Conservation (phyloP, 2,888 invertebrate genomes). For the Nemurella pictetii region DNA sequence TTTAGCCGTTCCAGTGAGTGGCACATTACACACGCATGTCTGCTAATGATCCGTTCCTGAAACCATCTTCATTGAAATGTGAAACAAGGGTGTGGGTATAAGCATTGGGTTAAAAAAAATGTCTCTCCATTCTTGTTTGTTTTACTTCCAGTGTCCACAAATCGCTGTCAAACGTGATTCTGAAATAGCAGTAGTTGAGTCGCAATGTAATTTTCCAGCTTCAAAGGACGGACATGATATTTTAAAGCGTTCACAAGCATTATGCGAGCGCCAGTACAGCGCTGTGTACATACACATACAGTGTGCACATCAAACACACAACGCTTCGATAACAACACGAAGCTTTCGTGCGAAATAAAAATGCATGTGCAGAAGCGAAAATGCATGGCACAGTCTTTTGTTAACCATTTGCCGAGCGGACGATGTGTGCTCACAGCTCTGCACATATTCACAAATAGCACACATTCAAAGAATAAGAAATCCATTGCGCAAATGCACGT, state of each 20-base stretch:
- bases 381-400: neutral
- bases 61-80: neutral
- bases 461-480: neutral
- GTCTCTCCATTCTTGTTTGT: neutral
- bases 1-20: neutral
- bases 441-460: neutral
- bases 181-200: neutral
- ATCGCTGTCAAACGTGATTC: neutral
- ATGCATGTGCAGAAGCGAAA: neutral
- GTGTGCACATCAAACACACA: neutral
- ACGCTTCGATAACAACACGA: neutral
- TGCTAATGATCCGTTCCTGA: neutral
- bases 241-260: neutral
- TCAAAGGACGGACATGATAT: neutral
- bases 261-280: neutral
- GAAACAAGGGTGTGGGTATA: neutral
- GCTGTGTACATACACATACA: neutral
- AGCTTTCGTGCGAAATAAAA: neutral
- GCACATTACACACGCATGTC: neutral
- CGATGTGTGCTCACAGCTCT: neutral
- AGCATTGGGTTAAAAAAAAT: neutral
- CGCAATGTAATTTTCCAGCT: neutral
- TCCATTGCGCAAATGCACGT: neutral
- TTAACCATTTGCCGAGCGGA: neutral
- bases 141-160: neutral